Conservation (phyloP, 2,113 vertebrate genomes). For the Phyllostomus hastatus region DNA sequence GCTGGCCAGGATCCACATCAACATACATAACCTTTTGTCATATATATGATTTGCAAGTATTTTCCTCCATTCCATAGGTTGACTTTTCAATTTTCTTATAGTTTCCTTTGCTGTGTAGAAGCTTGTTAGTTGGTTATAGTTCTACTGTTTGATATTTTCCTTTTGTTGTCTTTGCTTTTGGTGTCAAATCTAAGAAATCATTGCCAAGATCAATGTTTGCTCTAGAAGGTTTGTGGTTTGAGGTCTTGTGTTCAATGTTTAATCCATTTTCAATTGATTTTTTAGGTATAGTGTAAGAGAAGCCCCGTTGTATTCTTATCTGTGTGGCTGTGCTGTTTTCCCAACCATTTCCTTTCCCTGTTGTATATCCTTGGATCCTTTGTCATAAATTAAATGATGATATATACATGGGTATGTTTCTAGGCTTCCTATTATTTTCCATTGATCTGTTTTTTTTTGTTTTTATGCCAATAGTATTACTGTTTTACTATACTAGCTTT, state of each 20-base stretch:
- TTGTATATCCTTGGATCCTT: neutral
- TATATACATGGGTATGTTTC: neutral
- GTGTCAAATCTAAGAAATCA: neutral
- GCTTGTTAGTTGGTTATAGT: no score
- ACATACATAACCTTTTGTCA: neutral
- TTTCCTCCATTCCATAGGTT: neutral
- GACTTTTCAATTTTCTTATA: no score
- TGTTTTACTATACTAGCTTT: neutral
- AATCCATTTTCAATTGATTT: neutral
- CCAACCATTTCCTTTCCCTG: neutral
- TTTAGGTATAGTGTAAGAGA: neutral
- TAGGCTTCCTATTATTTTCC: neutral
- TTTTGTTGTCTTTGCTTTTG: no score
- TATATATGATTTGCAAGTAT: neutral
- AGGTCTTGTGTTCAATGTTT: neutral
- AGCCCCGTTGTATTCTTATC: no score
- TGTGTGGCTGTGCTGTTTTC: no score
- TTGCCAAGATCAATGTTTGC: neutral
- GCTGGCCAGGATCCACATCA: no score
- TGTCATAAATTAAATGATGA: no score
- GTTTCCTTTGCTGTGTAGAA: no score
- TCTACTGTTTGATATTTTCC: no score
- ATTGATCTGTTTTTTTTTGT: neutral
- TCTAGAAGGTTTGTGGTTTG: neutral
- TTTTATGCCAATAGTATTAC: neutral